Evolutionary conservation across 2,888 invertebrate genomes (phyloP).

Genomic region (Drosophila testacea): DNA sequence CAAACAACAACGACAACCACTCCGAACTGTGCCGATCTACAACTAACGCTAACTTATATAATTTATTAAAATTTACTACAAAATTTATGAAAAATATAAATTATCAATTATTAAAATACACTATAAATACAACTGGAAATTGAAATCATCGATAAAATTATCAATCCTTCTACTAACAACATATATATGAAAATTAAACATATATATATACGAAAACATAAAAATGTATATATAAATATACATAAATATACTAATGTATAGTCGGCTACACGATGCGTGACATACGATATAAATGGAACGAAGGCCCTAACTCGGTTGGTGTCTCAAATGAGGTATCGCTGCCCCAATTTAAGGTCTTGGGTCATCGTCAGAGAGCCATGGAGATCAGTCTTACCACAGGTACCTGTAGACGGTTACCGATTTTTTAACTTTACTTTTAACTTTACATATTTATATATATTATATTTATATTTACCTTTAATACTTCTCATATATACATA

Average conservation of each 20-base stretch:
- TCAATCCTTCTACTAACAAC: conserved; percentile 23
- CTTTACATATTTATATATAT: conserved; percentile 46
- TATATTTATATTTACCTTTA: conserved; percentile 29
- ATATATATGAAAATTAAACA: conserved; percentile 40
- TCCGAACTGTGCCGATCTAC: conserved; percentile 54
- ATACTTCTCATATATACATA: conserved; percentile 26
- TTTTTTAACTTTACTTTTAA: conserved; percentile 79
- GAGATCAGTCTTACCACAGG: conserved; percentile 98
- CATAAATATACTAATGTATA: conserved; percentile 81
- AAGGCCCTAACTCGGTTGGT: conserved; percentile 97
- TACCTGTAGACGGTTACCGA: conserved; percentile 88
- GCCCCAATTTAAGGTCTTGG: conserved; percentile 99
- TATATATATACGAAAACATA: conserved; percentile 28
- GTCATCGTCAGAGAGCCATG: conserved; percentile 97
- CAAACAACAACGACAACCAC: conserved; percentile 67
- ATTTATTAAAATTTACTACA: conserved; percentile 37
- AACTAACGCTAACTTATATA: conserved; percentile 47
- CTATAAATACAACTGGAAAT: conserved; percentile 17
- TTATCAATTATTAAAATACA: conserved; percentile 13
- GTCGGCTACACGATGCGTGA: conserved; percentile 99
- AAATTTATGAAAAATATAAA: conserved; percentile 18
- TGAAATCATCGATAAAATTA: conserved; percentile 31
- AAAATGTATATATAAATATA: conserved; percentile 16
- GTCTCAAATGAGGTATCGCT: conserved; percentile 98
- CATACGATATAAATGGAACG: conserved; percentile 99